Conservation (phyloP, 2,888 invertebrate genomes). For the Ecliptopera silaceata region DNA sequence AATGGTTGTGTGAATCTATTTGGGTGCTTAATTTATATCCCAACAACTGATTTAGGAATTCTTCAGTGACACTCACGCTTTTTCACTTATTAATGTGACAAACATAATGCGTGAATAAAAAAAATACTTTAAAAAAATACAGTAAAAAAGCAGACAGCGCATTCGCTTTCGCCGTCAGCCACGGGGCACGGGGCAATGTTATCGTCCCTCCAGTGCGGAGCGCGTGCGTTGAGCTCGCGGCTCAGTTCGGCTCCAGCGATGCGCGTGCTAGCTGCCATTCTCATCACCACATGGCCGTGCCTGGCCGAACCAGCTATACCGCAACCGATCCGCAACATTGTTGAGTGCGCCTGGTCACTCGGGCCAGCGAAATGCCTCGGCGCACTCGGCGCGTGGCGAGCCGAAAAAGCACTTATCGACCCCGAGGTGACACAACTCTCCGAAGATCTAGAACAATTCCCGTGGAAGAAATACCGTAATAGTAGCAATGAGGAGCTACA, state of each 20-base stretch:
- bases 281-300: conserved; percentile 59
- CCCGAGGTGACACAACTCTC: conserved; percentile 45
- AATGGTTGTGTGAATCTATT: not conserved
- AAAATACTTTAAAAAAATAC: not conserved
- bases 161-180: conserved; percentile 48
- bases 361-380: conserved; percentile 81
- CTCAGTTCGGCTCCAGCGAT: conserved; percentile 72
- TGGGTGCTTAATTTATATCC: too few species aligned
- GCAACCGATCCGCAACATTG: conserved; percentile 45
- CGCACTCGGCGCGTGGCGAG: conserved; percentile 80
- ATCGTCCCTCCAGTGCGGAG: conserved; percentile 53
- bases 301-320: conserved; percentile 43
- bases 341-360: conserved; percentile 57
- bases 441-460: conserved; percentile 63
- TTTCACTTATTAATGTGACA: not conserved
- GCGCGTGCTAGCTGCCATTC: conserved; percentile 70
- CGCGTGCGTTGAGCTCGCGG: conserved; percentile 42
- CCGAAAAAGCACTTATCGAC: conserved; percentile 58
- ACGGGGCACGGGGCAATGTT: conserved; percentile 30
- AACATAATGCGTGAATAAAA: not conserved
- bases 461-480: conserved; percentile 68
- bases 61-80: not conserved
- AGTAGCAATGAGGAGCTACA: conserved; percentile 75
- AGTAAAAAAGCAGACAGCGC: conserved; percentile 21
- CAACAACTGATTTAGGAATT: not conserved